Evolutionary conservation across 2,797 vertebrate genomes (phyloP).

Genomic region (Anabacerthia variegaticeps): DNA sequence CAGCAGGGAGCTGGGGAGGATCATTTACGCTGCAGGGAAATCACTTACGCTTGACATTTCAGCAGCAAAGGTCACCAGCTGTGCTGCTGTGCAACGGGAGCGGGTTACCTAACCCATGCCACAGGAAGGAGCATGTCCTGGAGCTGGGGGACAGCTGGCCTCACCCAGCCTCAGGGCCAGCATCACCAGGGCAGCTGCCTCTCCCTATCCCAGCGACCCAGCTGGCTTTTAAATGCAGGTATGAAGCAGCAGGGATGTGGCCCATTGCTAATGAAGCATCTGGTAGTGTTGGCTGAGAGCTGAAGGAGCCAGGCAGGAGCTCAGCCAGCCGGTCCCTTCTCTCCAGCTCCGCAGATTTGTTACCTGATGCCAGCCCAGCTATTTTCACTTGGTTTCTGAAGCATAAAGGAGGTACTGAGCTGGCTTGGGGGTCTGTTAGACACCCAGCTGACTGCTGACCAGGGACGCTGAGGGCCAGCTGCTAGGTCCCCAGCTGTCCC

Average conservation of each 20-base stretch:
- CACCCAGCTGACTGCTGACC: background rate
- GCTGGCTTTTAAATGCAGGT: background rate
- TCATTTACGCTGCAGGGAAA: background rate
- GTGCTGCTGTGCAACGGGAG: background rate
- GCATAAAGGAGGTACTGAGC: background rate
- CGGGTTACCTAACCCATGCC: background rate
- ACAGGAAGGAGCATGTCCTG: background rate
- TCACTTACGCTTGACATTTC: constrained; percentile 62
- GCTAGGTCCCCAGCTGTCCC: background rate
- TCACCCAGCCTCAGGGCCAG: background rate
- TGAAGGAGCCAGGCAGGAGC: background rate
- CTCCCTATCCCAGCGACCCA: background rate
- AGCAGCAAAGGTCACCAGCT: constrained; percentile 55
- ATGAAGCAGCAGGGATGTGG: background rate
- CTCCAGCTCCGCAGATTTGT: background rate
- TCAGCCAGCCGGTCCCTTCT: background rate
- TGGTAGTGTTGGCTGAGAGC: fast-evolving
- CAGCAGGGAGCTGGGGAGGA: background rate
- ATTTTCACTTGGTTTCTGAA: background rate
- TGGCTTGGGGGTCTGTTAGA: background rate
- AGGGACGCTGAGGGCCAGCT: background rate
- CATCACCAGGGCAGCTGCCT: fast-evolving
- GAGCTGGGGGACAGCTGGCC: constrained; percentile 14
- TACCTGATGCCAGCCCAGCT: background rate
- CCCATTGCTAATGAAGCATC: fast-evolving